Evolutionary conservation across 2,797 vertebrate species (phyloP).

Genomic region (Scyliorhinus canicula): DNA sequence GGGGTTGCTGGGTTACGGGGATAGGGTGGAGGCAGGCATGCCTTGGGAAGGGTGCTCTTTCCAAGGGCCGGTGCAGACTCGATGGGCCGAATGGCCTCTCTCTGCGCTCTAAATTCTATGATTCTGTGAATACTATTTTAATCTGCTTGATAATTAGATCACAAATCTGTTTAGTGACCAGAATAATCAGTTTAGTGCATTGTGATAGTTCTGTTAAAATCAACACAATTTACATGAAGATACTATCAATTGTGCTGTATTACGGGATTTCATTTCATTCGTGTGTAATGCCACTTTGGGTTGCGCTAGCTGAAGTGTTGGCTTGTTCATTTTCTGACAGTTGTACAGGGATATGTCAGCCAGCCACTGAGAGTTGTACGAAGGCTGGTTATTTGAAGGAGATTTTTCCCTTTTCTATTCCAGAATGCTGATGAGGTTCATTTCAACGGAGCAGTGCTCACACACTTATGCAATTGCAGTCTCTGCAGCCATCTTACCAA

Average conservation of each 20-base stretch:
- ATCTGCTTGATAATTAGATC: background rate
- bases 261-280: background rate
- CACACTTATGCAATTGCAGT: background rate
- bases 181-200: background rate
- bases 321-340: background rate
- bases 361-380: background rate
- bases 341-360: background rate
- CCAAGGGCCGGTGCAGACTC: too few relatives aligned
- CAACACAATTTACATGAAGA: background rate
- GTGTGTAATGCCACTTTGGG: background rate
- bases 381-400: background rate
- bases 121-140: background rate
- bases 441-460: background rate
- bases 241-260: background rate
- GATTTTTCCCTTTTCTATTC: background rate
- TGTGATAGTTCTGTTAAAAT: constrained; percentile 22
- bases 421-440: background rate
- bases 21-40: too few relatives aligned
- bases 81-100: too few relatives aligned
- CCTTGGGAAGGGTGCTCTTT: too few relatives aligned
- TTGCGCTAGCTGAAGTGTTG: background rate
- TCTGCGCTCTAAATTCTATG: too few relatives aligned
- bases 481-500: background rate
- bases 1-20: too few relatives aligned
- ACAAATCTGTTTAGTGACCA: background rate